phyloP scores from a whole-genome alignment of 1,140 invertebrate species.

The Chironomus tepperi region DNA sequence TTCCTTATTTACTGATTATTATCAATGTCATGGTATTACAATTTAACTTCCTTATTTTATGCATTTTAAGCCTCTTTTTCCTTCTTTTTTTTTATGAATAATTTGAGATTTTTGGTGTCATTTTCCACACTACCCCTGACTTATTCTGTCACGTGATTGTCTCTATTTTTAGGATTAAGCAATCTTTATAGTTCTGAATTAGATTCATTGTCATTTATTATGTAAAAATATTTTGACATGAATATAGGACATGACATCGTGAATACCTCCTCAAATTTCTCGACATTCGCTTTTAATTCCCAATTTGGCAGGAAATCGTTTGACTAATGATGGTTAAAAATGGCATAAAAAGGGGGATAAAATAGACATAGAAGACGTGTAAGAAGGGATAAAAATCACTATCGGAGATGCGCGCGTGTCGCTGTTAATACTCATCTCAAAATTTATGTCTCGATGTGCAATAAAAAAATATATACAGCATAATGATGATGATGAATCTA shows the following conservation, averaged over 20 bases:
- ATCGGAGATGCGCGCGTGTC: slow-evolving; percentile 18
- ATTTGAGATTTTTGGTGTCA: slow-evolving; percentile 6
- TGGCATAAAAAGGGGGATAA: neutral
- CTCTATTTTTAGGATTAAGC: neutral
- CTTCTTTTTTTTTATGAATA: neutral
- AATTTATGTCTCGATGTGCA: no score
- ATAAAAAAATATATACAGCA: neutral
- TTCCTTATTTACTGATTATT: neutral
- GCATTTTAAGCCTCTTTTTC: slow-evolving; percentile 12
- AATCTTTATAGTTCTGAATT: neutral
- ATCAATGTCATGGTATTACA: slow-evolving; percentile 17
- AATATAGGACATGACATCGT: slow-evolving; percentile 4
- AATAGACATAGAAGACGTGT: neutral
- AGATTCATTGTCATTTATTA: slow-evolving; percentile 6
- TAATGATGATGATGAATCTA: neutral
- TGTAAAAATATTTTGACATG: slow-evolving; percentile 24
- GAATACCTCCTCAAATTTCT: neutral
- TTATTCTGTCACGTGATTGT: slow-evolving; percentile 7
- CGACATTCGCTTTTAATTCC: neutral
- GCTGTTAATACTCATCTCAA: neutral
- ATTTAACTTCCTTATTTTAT: neutral
- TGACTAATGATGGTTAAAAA: slow-evolving; percentile 20
- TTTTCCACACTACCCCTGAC: neutral
- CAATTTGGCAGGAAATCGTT: slow-evolving; percentile 21
- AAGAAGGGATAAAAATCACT: neutral